phyloP scores from a whole-genome alignment of 2,888 invertebrate genomes.

The Caenorhabditis virilis region DNA sequence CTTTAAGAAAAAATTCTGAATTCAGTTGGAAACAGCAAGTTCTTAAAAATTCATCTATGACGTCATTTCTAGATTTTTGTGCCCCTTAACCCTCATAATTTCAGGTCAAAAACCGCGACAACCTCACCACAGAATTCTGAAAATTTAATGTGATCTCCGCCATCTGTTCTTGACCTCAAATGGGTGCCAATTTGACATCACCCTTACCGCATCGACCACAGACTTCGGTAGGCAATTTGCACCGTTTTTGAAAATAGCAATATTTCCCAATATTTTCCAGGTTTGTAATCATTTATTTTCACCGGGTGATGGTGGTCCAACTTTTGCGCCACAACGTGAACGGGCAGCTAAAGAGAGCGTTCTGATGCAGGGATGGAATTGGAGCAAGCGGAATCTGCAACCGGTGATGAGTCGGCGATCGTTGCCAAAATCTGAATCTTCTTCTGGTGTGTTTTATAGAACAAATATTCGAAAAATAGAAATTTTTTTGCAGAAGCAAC shows the following conservation, averaged over 20 bases:
- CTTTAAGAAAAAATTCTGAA: too few species aligned
- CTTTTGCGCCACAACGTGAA: conserved; percentile 40
- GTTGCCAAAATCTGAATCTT: conserved; percentile 24
- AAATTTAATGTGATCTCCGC: too few species aligned
- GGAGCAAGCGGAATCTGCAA: conserved; percentile 49
- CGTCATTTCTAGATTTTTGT: too few species aligned
- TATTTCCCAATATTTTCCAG: not conserved
- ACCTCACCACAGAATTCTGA: too few species aligned
- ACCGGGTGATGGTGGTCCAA: conserved; percentile 50
- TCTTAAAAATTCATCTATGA: too few species aligned
- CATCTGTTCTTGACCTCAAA: too few species aligned
- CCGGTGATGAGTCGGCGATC: conserved; percentile 42
- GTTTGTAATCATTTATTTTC: conserved; percentile 62
- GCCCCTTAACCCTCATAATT: too few species aligned
- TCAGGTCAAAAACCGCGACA: too few species aligned
- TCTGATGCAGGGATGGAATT: conserved; percentile 51
- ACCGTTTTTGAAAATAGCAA: not conserved
- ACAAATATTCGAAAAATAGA: too few species aligned
- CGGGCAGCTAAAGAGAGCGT: conserved; percentile 32
- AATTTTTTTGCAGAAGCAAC: conserved; percentile 26
- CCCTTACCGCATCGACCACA: conserved; percentile 48
- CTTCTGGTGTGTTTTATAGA: conserved; percentile 14
- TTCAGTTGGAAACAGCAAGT: too few species aligned
- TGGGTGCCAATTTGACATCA: conserved; percentile 58
- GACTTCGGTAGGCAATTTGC: conserved; percentile 20